phyloP scores from a whole-genome alignment of 2,888 invertebrate species.

The Dasysyrphus tricinctus region DNA sequence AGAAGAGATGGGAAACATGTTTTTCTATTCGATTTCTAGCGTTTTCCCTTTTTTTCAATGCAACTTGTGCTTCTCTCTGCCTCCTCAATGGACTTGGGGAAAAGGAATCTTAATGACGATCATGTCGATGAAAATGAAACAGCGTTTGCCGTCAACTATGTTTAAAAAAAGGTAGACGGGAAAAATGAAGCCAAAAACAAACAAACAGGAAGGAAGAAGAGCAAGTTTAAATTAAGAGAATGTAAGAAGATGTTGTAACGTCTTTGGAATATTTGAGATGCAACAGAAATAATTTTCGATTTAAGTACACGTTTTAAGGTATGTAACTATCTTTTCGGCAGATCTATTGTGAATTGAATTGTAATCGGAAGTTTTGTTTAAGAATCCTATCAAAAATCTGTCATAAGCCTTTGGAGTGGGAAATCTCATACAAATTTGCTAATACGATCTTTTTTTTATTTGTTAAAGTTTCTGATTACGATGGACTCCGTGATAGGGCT shows the following conservation, averaged over 20 bases:
- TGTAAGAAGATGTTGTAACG: conserved; percentile 40
- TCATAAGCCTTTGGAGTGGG: too few relatives aligned
- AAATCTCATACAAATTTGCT: too few relatives aligned
- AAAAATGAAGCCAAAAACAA: conserved; percentile 3
- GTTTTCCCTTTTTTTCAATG: conserved; percentile 56
- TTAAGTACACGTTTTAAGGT: too few relatives aligned
- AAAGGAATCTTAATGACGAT: conserved; percentile 56
- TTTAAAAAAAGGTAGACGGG: conserved; percentile 10
- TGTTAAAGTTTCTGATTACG: too few relatives aligned
- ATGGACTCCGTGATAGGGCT: too few relatives aligned
- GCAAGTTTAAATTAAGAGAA: not conserved
- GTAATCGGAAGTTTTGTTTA: too few relatives aligned
- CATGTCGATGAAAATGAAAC: conserved; percentile 62
- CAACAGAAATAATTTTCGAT: not conserved
- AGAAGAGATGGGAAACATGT: conserved; percentile 23
- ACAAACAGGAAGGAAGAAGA: conserved; percentile 9
- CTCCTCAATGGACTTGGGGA: conserved; percentile 7
- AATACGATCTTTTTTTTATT: too few relatives aligned
- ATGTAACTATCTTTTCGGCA: too few relatives aligned
- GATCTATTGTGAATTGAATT: too few relatives aligned
- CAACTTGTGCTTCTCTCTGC: conserved; percentile 1
- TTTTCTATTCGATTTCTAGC: conserved; percentile 68
- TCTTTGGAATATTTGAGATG: not conserved
- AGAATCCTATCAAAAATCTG: too few relatives aligned
- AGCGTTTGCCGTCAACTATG: conserved; percentile 18